phyloP scores from a whole-genome alignment of 2,113 vertebrate species.

The Anolis carolinensis region DNA sequence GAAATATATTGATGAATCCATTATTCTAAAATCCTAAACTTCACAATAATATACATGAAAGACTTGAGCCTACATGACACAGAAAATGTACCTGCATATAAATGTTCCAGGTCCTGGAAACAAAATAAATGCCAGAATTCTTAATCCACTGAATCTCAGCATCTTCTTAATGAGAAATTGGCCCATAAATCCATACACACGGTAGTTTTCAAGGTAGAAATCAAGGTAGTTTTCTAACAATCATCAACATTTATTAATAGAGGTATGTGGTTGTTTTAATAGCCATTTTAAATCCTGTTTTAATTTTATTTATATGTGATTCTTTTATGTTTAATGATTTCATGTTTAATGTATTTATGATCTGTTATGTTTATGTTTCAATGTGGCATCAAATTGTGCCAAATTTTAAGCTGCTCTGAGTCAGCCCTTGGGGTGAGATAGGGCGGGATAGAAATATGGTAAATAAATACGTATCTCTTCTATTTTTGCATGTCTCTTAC shows the following conservation, averaged over 20 bases:
- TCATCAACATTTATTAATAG: neutral
- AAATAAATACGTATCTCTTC: too few relatives aligned
- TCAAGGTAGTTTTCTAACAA: neutral
- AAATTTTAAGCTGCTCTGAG: too few relatives aligned
- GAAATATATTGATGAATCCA: neutral
- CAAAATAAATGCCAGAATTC: neutral
- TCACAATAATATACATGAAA: neutral
- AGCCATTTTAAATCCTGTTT: too few relatives aligned
- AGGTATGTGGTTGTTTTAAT: too few relatives aligned
- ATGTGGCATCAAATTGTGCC: too few relatives aligned
- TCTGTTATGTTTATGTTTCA: too few relatives aligned
- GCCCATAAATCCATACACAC: neutral
- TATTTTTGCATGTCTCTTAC: neutral
- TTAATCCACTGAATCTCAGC: neutral
- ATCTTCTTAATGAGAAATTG: neutral
- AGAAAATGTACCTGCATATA: neutral
- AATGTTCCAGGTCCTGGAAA: neutral
- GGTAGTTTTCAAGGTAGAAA: too few relatives aligned
- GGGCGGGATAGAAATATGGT: too few relatives aligned
- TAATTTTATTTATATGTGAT: too few relatives aligned
- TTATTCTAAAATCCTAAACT: neutral
- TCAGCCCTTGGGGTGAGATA: too few relatives aligned
- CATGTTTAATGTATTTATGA: too few relatives aligned
- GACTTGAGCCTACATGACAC: neutral
- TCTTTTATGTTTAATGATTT: too few relatives aligned